These are phyloP conservation scores for Camponotus vicinus DNA, from an alignment of 1,140 invertebrate species.

Conservation along the genomic window DNA sequence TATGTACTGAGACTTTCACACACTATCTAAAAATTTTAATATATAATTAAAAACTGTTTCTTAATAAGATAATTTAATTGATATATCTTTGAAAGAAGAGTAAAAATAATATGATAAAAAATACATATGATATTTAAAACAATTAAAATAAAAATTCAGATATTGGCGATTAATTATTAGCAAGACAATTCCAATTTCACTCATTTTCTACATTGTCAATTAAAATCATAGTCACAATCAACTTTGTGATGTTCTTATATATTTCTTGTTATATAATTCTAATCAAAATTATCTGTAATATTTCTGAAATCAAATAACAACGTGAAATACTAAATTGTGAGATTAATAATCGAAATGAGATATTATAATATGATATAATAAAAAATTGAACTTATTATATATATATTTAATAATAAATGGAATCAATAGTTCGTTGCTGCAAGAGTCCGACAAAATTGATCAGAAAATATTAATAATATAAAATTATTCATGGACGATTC, in stretches of 20 bases:
- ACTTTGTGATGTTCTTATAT: not conserved
- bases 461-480: slow-evolving; percentile 21
- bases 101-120: not conserved
- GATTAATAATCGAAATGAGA: not conserved
- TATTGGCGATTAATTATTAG: not conserved
- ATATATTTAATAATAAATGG: not conserved
- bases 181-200: not conserved
- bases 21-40: not conserved
- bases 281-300: not conserved
- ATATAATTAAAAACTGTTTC: not conserved
- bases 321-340: not conserved
- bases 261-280: not conserved
- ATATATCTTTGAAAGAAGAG: not conserved
- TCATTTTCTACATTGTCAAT: not conserved
- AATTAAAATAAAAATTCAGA: not conserved
- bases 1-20: no score
- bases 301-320: not conserved
- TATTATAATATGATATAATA: not conserved
- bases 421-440: not conserved
- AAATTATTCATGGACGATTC: not conserved
- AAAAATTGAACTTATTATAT: not conserved
- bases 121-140: not conserved
- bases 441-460: no score
- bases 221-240: not conserved
- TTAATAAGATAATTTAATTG: not conserved